Base-by-base conservation (phyloP, 2,797 vertebrate genomes). In the Lithobates sylvaticus region DNA sequence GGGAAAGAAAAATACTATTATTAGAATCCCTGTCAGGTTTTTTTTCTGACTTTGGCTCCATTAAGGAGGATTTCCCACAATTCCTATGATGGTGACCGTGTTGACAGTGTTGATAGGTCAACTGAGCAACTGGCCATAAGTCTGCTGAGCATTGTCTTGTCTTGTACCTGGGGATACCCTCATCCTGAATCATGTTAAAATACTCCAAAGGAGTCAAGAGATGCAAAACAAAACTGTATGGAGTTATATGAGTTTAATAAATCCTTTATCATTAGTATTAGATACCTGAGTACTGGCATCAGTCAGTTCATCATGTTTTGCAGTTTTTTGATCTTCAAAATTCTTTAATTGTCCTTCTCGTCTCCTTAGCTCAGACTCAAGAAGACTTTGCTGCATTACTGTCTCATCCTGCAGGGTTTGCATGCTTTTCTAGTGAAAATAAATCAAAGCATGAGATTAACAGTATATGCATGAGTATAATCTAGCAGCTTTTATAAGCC, bases 291-390 rank as follows among this genome's bases (percentile, higher is more conserved):
- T 67, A 58, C 26, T 50, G 42, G 39, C 27, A 39, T 84, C 65
- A 10, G 32, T 71, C 13, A 3, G 6, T n/a, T 58, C 42, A 15
- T 36, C 2, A 5, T 1, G 1, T 47, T 21, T 83, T 13, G 34
- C 54, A 26, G 16, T 8, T 23, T 58, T 54, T 27, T 70, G 15
- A 34, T 29, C 61, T 10, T 81, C 70, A 34, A 84, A 72, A 54
- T 77, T 50, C 6, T 26, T 36, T 39, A 88, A 10, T 9, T 32
- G 27, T 13, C 15, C 12, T 8, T 64, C 76, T 39, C 67, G 71
- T n/a, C 29, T 76, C 67, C 81, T 86, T 26, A 88, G 15, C 29
- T 88, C 88, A 12, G 81, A 44, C n/a, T 88, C 84, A 16, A 86
- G 81, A 69, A 42, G 76, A 1, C 71, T 42, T 16, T 7, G 12